Evolutionary conservation across 2,888 invertebrate genomes (phyloP).

Genomic region (Altica lythri): DNA sequence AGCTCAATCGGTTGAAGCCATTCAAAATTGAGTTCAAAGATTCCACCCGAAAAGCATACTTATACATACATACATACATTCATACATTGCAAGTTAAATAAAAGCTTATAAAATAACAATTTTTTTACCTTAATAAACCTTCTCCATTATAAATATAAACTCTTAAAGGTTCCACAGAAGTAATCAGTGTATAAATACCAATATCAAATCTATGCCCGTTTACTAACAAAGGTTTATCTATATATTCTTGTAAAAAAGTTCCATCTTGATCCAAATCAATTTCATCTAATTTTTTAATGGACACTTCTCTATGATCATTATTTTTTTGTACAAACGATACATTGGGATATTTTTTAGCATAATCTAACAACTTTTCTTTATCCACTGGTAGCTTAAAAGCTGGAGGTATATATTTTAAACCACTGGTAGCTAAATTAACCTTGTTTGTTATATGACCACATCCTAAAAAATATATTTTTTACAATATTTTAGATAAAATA

Average conservation of each 20-base stretch:
- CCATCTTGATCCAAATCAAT: conserved; percentile 72
- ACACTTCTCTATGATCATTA: conserved; percentile 88
- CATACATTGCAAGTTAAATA: too few relatives aligned
- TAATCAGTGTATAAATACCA: conserved; percentile 90
- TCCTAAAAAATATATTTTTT: conserved; percentile 1
- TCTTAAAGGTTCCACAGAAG: conserved; percentile 87
- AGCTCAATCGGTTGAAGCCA: too few relatives aligned
- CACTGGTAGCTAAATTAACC: conserved; percentile 81
- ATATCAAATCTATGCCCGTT: conserved; percentile 97
- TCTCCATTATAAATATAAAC: conserved; percentile 86
- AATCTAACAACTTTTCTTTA: conserved; percentile 70
- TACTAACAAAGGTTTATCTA: conserved; percentile 85
- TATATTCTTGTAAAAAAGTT: conserved; percentile 89
- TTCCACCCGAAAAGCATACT: too few relatives aligned
- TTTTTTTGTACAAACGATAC: conserved; percentile 88
- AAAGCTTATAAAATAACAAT: too few relatives aligned
- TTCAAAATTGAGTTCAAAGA: too few relatives aligned
- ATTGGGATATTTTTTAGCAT: conserved; percentile 68
- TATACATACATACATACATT: too few relatives aligned
- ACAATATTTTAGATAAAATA: too few relatives aligned
- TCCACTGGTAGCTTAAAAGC: conserved; percentile 87
- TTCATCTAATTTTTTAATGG: conserved; percentile 71
- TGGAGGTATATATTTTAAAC: conserved; percentile 79
- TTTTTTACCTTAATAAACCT: conserved; percentile 76
- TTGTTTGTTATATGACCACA: conserved; percentile 93